Evolutionary conservation across 2,113 vertebrate species (phyloP), one percentile per base, ranked within the genome.

Genomic region (Nematolebias whitei): DNA sequence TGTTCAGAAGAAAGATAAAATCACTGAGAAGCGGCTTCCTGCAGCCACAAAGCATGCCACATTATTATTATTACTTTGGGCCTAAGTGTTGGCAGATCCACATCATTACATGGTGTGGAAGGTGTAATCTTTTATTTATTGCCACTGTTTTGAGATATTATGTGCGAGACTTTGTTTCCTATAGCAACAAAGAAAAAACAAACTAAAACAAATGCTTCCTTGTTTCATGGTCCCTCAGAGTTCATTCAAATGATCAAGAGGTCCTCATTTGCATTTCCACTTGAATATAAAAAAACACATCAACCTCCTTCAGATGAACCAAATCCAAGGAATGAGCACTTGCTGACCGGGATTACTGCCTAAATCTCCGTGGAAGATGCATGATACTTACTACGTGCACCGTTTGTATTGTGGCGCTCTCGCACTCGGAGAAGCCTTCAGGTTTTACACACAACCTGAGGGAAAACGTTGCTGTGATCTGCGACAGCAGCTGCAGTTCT

Each of bases 301-400:
- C 15, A 44, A 18, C n/a, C 15, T 18, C 41, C 16, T 44, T 44
- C 5, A 44, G 6, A 1, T 18, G 39, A 40, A n/a, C n/a, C n/a
- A n/a, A n/a, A n/a, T n/a, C n/a, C n/a, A n/a, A n/a, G n/a, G n/a
- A n/a, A n/a, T n/a, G 26, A 4, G 26, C 26, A 29, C 26, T 4
- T 7, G 26, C 26, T 29, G 26, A 29, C 26, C 3, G 7, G 3
- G 26, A 29, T 29, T 29, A 29, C 26, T 29, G 26, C 26, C 7
- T 29, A 45, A 45, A 10, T 2, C 8, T 3, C 15, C n/a, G 2
- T 3, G 32, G 5, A 3, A 19, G 4, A 24, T 13, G 16, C 22
- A 23, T 15, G 38, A 20, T 7, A 84, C 85, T 39, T 78, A 93
- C 92, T 81, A 74, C 74, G n/a, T 82, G 56, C 22, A 91, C 6